Conservation (phyloP, 2,888 invertebrate genomes). For the Lucinisca nassula region DNA sequence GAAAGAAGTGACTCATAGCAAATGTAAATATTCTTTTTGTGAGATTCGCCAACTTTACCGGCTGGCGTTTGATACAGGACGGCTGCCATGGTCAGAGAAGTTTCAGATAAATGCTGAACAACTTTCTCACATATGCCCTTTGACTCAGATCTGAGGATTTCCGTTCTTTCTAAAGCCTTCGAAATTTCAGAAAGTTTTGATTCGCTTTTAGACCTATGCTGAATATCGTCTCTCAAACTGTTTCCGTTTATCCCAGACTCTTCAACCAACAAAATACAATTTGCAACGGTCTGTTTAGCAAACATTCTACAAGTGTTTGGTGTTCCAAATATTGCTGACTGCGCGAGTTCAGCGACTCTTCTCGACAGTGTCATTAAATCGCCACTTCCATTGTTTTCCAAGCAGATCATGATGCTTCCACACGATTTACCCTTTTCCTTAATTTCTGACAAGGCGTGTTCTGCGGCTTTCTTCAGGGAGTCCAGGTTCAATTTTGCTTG, state of each 20-base stretch:
- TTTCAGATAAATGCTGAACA: conserved; percentile 60
- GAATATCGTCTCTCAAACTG: neutral
- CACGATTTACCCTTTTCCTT: conserved; percentile 59
- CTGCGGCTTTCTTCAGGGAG: conserved; percentile 82
- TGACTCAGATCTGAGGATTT: conserved; percentile 47
- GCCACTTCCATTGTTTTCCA: conserved; percentile 67
- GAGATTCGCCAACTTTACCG: conserved; percentile 24
- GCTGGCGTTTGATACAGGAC: conserved; percentile 29
- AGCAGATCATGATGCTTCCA: conserved; percentile 63
- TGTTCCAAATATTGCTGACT: conserved; percentile 47
- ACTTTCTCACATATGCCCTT: conserved; percentile 67
- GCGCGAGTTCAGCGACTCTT: conserved; percentile 67
- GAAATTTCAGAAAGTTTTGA: too few species aligned
- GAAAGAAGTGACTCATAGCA: conserved; percentile 82
- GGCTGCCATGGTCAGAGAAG: conserved; percentile 50
- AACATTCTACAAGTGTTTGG: conserved; percentile 50
- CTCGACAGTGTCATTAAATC: conserved; percentile 82
- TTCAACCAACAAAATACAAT: conserved; percentile 19
- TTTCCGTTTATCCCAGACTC: neutral
- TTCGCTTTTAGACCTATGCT: neutral
- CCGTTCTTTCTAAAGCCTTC: conserved; percentile 20
- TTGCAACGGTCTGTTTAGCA: conserved; percentile 42
- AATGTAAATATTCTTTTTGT: conserved; percentile 79
- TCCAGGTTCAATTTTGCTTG: conserved; percentile 78
- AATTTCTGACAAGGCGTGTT: conserved; percentile 62